Percentiles rank a stretch among this genome's conserved stretches.
Conservation (phyloP, 2,888 invertebrate genomes). For the Cephus sareptanus region DNA sequence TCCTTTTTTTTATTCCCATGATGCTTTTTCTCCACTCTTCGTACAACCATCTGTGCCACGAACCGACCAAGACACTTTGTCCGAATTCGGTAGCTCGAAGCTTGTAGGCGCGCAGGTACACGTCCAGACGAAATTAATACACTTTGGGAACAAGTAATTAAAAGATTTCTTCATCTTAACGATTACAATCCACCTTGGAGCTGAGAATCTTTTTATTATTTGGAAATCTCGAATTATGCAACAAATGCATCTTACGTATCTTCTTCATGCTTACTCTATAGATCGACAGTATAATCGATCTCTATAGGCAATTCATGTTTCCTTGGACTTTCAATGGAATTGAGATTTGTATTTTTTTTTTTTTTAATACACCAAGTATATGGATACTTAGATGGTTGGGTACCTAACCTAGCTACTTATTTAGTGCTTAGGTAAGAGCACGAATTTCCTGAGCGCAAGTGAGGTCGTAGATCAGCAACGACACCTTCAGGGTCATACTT, state of each 20-base stretch:
- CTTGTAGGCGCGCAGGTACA: background rate
- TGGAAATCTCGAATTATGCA: background rate
- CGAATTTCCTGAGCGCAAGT: background rate
- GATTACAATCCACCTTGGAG: background rate
- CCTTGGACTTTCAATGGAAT: background rate
- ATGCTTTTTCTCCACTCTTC: background rate
- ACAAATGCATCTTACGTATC: background rate
- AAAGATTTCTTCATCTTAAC: background rate
- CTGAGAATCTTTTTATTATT: background rate
- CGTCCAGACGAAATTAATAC: background rate
- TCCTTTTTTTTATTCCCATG: conserved; percentile 4
- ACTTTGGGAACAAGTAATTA: background rate
- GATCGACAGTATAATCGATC: background rate
- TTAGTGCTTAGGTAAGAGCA: background rate
- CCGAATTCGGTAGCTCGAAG: background rate
- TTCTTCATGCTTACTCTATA: background rate
- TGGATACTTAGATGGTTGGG: background rate
- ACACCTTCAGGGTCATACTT: conserved; percentile 18
- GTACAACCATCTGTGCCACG: background rate
- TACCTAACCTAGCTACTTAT: background rate
- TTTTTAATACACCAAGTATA: background rate
- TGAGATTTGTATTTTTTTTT: background rate
- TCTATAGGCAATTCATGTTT: background rate
- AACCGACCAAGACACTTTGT: background rate
- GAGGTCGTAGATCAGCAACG: conserved; percentile 16